Percentiles rank a stretch among this genome's conserved stretches.
These are phyloP conservation scores for Synanthedon formicaeformis DNA, from an alignment of 2,888 invertebrate species.

Conservation along the genomic window DNA sequence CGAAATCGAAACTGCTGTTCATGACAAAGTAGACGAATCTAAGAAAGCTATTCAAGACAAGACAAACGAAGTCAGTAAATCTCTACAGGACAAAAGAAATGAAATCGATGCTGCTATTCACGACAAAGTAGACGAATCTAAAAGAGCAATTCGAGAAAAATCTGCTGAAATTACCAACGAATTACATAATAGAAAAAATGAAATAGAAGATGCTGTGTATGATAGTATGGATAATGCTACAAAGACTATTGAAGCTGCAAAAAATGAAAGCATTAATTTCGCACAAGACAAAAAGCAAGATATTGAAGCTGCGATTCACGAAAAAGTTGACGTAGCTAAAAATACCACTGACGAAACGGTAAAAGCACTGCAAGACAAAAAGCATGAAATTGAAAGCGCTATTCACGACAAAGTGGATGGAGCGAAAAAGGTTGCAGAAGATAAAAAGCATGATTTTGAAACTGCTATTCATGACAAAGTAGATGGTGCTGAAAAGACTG, in stretches of 20 bases:
- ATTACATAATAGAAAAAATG: background rate
- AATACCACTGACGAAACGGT: constrained; percentile 20
- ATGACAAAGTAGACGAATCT: constrained; percentile 14
- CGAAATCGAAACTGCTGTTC: constrained; percentile 14
- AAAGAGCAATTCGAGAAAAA: constrained; percentile 7
- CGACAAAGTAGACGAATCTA: constrained; percentile 9
- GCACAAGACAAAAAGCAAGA: constrained; percentile 8
- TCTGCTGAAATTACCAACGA: constrained; percentile 8
- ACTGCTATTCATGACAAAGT: constrained; percentile 3
- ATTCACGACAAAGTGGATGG: constrained; percentile 13
- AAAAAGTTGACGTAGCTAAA: constrained; percentile 22
- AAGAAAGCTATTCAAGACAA: constrained; percentile 19
- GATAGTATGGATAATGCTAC: constrained; percentile 23
- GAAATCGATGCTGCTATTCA: constrained; percentile 2
- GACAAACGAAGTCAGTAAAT: constrained; percentile 13
- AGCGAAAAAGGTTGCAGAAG: constrained; percentile 28
- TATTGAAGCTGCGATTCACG: constrained; percentile 10
- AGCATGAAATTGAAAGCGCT: constrained; percentile 9
- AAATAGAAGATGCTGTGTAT: constrained; percentile 8
- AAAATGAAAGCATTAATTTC: constrained; percentile 9
- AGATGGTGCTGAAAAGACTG: background rate
- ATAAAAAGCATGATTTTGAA: constrained; percentile 53
- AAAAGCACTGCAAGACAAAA: constrained; percentile 13
- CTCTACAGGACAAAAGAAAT: constrained; percentile 10
- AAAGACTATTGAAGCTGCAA: constrained; percentile 12